Base-by-base conservation (phyloP, 2,888 invertebrate species). In the Tetranychus truncatus region DNA sequence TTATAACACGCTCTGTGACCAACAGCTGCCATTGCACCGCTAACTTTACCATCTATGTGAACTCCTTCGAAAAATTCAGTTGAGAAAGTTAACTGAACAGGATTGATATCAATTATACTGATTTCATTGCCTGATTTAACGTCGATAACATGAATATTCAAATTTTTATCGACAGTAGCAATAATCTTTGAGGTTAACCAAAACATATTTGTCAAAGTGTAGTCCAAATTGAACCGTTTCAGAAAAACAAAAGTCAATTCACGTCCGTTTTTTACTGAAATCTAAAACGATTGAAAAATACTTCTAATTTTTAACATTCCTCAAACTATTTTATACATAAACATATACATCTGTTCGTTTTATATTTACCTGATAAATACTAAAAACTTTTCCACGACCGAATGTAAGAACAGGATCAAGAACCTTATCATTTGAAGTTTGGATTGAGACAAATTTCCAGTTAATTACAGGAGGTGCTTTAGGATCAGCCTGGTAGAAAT, bases 11-110 rank as follows among this genome's bases (percentile, higher is more conserved):
- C 89, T 78, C 87, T 84, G 82, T 89, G 89, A 9, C 88, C 90
- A 74, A 89, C 89, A 77, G 87, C 83, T 0, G 89, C 89, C 87
- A 91, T 86, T 15, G 91, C 91, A 82, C 87, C 86, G 81, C 88
- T 89, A 77, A 90, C 97, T 81, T 94, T 93, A 0, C 96, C 95
- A 7, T 97, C 97, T 0, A 96, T 96, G 77, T 95, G 94, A 67
- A 95, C 85, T 0, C 91, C 96, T 85, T 94, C 88, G 81, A 90
- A 91, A 82, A 90, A 91, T 71, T 92, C 91, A 55, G 91, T 91
- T 71, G 90, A 89, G 81, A 92, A 93, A 0, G 92, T 91, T 67
- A 93, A 86, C 67, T 90, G 89, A 20, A 91, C 89, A 80, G 87
- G 87, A 55, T 89, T 89, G 78, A 93, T 85, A 82, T 94, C 92